Conservation (phyloP, 2,113 vertebrate genomes). For the Pyrgilauda ruficollis region DNA sequence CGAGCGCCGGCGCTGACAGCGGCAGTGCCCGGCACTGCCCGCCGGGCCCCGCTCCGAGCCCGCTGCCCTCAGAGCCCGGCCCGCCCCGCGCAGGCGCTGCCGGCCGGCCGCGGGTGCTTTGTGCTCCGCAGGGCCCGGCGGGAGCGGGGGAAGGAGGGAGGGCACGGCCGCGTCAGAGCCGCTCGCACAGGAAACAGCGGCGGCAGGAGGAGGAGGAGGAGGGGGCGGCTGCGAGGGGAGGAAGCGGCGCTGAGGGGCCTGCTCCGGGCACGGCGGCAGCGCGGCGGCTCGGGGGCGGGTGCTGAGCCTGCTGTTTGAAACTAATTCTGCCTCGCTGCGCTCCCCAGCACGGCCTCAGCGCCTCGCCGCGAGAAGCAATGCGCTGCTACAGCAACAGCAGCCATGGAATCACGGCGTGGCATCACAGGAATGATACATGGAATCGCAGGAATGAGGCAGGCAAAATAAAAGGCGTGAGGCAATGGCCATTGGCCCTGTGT, state of each 20-base stretch:
- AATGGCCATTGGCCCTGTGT: background rate
- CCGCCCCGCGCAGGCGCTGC: conserved; percentile 6
- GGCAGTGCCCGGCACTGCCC: background rate
- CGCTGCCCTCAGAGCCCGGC: background rate
- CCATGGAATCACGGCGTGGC: background rate
- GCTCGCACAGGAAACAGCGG: conserved; percentile 50
- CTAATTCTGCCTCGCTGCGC: accelerated
- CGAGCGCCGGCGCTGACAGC: background rate
- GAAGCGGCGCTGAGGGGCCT: background rate
- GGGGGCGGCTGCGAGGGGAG: background rate
- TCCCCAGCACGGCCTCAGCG: background rate
- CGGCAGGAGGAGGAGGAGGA: background rate
- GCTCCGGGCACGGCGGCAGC: background rate
- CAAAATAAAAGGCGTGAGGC: background rate
- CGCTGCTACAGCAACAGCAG: background rate
- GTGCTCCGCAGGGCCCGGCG: conserved; percentile 72
- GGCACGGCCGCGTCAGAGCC: background rate
- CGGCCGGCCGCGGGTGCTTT: conserved; percentile 73
- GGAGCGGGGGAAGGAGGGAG: background rate
- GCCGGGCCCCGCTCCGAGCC: background rate
- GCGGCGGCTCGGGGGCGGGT: background rate
- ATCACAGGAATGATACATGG: background rate
- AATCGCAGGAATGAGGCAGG: background rate
- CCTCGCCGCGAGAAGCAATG: background rate
- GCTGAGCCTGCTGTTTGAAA: background rate